phyloP scores from a whole-genome alignment of 2,888 invertebrate species.

The Heliconius cydno region DNA sequence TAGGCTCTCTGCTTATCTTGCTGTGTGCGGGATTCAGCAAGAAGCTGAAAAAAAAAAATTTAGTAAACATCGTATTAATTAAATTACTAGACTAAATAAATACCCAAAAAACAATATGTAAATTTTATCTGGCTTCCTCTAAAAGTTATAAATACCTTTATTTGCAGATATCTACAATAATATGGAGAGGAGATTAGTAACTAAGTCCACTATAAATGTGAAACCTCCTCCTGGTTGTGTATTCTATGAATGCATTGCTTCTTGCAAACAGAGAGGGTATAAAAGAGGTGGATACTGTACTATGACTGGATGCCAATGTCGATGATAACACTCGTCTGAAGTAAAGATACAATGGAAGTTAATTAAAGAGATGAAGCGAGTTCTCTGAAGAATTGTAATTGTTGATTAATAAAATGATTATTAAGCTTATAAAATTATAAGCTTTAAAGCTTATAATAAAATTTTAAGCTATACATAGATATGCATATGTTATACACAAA shows the following conservation, averaged over 20 bases:
- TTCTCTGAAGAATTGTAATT: slow-evolving; percentile 1
- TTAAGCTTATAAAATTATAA: no score
- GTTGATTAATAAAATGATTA: no score
- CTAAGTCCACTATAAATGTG: slow-evolving; percentile 50
- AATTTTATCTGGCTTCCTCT: no score
- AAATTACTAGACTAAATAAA: no score
- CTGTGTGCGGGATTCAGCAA: no score
- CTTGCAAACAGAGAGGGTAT: slow-evolving; percentile 59
- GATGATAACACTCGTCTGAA: slow-evolving; percentile 40
- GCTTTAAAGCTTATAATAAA: no score
- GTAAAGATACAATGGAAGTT: slow-evolving; percentile 5
- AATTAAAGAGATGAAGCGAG: neutral
- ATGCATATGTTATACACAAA: no score
- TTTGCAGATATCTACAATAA: slow-evolving; percentile 42
- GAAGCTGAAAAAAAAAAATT: no score
- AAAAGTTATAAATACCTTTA: neutral
- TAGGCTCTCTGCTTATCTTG: no score
- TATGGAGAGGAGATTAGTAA: slow-evolving; percentile 44
- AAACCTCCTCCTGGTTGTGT: slow-evolving; percentile 62
- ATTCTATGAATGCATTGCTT: slow-evolving; percentile 67
- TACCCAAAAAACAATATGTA: no score
- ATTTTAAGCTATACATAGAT: no score
- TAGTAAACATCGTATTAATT: no score
- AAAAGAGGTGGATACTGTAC: slow-evolving; percentile 65
- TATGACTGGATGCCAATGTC: slow-evolving; percentile 66